Conservation (phyloP, 2,888 invertebrate genomes). For the Rhagonycha lutea region DNA sequence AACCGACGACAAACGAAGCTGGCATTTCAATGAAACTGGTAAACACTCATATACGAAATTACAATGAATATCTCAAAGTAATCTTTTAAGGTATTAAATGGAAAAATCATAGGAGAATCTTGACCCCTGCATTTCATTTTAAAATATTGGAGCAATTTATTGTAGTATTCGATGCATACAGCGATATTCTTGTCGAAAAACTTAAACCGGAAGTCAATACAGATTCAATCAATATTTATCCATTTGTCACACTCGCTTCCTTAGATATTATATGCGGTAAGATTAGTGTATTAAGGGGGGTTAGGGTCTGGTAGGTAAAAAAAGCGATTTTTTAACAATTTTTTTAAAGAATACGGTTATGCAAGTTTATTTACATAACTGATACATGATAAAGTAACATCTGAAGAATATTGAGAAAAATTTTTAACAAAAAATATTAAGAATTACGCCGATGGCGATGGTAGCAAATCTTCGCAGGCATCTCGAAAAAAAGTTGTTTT, state of each 20-base stretch:
- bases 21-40: no score
- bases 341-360: no score
- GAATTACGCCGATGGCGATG: no score
- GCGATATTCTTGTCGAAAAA: conserved; percentile 61
- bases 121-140: conserved; percentile 81
- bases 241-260: conserved; percentile 63
- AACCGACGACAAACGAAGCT: no score
- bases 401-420: no score
- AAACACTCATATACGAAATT: background rate
- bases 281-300: conserved; percentile 7
- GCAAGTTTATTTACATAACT: no score
- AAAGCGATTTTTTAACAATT: no score
- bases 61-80: background rate
- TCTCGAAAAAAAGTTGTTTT: no score
- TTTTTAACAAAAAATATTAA: no score
- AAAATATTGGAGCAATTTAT: conserved; percentile 74
- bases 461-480: no score
- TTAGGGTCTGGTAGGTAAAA: no score
- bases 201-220: conserved; percentile 52
- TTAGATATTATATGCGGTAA: conserved; percentile 68
- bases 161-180: conserved; percentile 69
- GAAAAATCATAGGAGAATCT: conserved; percentile 69
- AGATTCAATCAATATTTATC: conserved; percentile 63
- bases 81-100: conserved; percentile 59
- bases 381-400: no score